Percentiles rank a stretch among this genome's conserved stretches.
Conservation (phyloP, 2,797 vertebrate species). For the Hydrocynus forskahlii region DNA sequence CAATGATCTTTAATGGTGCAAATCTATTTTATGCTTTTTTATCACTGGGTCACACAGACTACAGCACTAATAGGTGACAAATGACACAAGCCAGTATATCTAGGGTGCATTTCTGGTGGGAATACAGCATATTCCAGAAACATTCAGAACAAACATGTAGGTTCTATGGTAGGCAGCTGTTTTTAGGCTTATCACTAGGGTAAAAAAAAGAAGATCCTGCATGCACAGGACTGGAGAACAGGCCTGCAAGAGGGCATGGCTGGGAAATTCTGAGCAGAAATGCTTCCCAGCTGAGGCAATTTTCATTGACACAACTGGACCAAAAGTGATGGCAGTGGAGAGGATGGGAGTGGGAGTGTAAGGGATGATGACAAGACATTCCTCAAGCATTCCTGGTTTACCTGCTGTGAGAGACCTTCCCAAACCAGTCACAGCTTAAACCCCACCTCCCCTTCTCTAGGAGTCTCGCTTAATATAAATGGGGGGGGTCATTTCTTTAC, state of each 20-base stretch:
- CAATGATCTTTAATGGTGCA: background rate
- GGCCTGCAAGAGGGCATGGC: background rate
- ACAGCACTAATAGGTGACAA: background rate
- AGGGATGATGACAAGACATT: background rate
- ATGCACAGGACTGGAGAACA: background rate
- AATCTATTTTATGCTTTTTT: too few relatives aligned
- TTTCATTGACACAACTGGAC: constrained; percentile 17
- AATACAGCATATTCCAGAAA: background rate
- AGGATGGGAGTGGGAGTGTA: background rate
- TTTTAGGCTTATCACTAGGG: background rate
- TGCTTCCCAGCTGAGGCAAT: constrained; percentile 10
- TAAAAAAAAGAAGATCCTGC: background rate
- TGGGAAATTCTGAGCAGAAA: background rate
- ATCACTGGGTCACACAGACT: background rate
- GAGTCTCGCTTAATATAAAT: background rate
- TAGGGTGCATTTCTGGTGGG: background rate
- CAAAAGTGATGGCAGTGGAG: constrained; percentile 7
- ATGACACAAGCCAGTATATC: background rate
- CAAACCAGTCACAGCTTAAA: background rate
- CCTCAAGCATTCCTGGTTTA: background rate
- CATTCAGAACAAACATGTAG: background rate
- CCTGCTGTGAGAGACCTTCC: background rate
- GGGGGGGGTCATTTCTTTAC: background rate
- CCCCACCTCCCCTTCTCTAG: background rate
- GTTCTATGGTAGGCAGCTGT: background rate